These are phyloP conservation scores for Encarsia formosa DNA, from an alignment of 2,888 invertebrate species.

Conservation along the genomic window DNA sequence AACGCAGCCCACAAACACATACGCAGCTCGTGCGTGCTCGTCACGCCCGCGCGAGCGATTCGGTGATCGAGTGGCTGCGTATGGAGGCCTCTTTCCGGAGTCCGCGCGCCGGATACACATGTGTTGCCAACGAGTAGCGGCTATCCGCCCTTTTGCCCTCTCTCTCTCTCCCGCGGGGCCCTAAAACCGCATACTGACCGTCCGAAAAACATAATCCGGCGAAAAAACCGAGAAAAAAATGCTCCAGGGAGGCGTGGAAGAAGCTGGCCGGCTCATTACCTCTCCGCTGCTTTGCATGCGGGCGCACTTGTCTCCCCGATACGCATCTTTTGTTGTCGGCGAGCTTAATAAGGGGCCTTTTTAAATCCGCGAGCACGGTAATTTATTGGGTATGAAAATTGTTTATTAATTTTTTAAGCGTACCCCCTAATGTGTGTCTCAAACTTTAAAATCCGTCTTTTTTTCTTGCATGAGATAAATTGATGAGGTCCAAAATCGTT, in stretches of 20 bases:
- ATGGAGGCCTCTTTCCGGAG: too few species aligned
- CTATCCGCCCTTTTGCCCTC: neutral
- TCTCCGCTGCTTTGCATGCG: neutral
- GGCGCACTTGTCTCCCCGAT: conserved; percentile 2
- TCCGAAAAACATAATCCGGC: conserved; percentile 22
- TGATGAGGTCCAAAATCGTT: conserved; percentile 13
- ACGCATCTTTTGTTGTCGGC: conserved; percentile 10
- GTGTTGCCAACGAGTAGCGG: too few species aligned
- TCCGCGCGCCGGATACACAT: too few species aligned
- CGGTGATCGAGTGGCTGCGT: conserved; percentile 43
- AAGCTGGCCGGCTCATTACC: too few species aligned
- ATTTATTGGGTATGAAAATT: conserved; percentile 28
- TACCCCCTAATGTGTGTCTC: neutral
- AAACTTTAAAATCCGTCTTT: neutral
- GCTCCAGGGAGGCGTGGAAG: too few species aligned
- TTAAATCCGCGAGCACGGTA: conserved; percentile 8
- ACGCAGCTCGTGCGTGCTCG: conserved; percentile 35
- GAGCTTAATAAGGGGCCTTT: too few species aligned
- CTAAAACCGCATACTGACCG: conserved; percentile 26
- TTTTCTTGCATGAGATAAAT: neutral
- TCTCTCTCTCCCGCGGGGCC: conserved; percentile 15
- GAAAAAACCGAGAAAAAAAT: neutral
- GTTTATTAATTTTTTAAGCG: conserved; percentile 18
- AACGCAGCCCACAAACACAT: conserved; percentile 21
- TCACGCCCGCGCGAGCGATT: conserved; percentile 32